Conservation (phyloP, 1,140 invertebrate species). For the Trachymyrmex septentrionalis region DNA sequence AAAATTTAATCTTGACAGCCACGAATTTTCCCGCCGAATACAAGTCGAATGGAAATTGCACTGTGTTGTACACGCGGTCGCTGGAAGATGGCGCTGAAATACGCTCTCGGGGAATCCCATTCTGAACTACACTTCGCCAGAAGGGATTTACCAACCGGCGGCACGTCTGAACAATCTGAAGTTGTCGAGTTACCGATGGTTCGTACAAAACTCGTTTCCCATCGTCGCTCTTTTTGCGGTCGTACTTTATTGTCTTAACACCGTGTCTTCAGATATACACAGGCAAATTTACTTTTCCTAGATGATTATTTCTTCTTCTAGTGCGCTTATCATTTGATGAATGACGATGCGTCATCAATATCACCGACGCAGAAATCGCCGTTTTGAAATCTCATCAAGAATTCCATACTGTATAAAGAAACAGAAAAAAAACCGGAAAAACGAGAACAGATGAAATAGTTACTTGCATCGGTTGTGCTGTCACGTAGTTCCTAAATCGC, state of each 20-base stretch:
- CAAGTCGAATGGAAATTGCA: constrained; percentile 47
- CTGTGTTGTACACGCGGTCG: constrained; percentile 23
- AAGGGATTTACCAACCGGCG: constrained; percentile 10
- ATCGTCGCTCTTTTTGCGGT: background rate
- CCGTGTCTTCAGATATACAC: background rate
- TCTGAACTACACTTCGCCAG: background rate
- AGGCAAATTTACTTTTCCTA: constrained; percentile 8
- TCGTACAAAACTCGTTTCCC: constrained; percentile 19
- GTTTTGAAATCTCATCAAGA: constrained; percentile 63
- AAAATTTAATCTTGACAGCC: background rate
- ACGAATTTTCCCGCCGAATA: constrained; percentile 55
- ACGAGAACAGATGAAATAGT: constrained; percentile 81
- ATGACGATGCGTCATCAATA: constrained; percentile 24
- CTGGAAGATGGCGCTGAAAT: constrained; percentile 69
- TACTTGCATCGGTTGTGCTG: constrained; percentile 87
- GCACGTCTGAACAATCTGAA: background rate
- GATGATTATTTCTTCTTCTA: constrained; percentile 13
- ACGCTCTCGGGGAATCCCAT: constrained; percentile 15
- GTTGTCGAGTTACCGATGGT: constrained; percentile 12
- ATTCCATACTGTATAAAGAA: constrained; percentile 72
- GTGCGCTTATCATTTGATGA: constrained; percentile 38
- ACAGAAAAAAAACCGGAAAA: constrained; percentile 67
- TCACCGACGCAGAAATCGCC: constrained; percentile 69
- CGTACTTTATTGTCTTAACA: background rate
- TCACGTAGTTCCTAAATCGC: constrained; percentile 87